These are phyloP conservation scores for Aix galericulata DNA, from an alignment of 2,113 vertebrate species.

Conservation along the genomic window DNA sequence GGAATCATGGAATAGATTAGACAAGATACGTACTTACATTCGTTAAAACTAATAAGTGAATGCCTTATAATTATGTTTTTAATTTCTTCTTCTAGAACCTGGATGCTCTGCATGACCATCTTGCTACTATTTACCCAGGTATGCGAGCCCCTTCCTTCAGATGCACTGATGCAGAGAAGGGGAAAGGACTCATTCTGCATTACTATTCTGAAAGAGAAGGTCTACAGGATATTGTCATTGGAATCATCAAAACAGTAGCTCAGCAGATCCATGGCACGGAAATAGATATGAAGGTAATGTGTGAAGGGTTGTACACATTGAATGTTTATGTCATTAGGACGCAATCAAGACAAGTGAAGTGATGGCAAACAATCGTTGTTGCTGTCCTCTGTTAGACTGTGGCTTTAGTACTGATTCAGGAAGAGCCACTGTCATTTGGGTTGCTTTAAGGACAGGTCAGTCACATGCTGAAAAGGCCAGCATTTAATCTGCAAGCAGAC, in stretches of 20 bases:
- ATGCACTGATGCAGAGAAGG: conserved; percentile 95
- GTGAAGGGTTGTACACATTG: neutral
- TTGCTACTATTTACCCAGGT: conserved; percentile 97
- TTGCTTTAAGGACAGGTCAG: neutral
- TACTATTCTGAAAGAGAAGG: conserved; percentile 99
- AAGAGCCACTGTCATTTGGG: neutral
- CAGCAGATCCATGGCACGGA: conserved; percentile 98
- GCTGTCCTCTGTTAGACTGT: neutral
- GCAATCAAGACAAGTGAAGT: neutral
- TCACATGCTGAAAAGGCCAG: neutral
- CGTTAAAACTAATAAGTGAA: neutral
- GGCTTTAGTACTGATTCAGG: neutral
- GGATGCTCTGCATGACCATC: conserved; percentile 96
- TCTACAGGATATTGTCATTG: conserved; percentile 98
- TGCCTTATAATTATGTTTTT: neutral
- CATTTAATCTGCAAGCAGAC: neutral
- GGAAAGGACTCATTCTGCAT: conserved; percentile 95
- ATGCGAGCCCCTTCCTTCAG: conserved; percentile 98
- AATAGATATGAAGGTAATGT: conserved; percentile 97
- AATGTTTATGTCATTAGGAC: neutral
- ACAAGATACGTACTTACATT: neutral
- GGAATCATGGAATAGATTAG: neutral
- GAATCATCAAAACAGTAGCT: conserved; percentile 98
- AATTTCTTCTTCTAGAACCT: conserved; percentile 84
- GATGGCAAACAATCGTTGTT: neutral